Evolutionary conservation across 2,888 invertebrate species (phyloP).

Genomic region (Saturnia pavonia): DNA sequence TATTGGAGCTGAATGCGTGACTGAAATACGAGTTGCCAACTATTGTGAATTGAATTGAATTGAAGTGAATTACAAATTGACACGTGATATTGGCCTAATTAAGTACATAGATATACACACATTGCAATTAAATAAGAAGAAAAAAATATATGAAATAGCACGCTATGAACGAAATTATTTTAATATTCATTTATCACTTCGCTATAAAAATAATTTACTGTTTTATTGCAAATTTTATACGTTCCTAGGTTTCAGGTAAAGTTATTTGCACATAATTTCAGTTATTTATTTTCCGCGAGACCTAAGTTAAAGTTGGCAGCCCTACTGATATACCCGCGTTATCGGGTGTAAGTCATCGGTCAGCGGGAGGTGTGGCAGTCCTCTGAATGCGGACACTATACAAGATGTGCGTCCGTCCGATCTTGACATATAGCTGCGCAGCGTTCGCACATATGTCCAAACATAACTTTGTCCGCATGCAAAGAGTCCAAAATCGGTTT

Average conservation of each 20-base stretch:
- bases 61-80: too few relatives aligned
- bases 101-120: too few relatives aligned
- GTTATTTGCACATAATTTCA: neutral
- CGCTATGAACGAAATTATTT: too few relatives aligned
- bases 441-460: too few relatives aligned
- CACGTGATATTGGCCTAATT: too few relatives aligned
- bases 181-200: neutral
- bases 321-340: conserved; percentile 35
- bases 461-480: too few relatives aligned
- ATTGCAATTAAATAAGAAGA: too few relatives aligned
- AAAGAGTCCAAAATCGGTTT: too few relatives aligned
- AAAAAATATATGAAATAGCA: too few relatives aligned
- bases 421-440: too few relatives aligned
- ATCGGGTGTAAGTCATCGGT: conserved; percentile 25
- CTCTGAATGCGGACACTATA: conserved; percentile 37
- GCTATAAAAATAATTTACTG: neutral
- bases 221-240: neutral
- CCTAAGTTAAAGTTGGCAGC: neutral
- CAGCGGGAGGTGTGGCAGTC: conserved; percentile 33
- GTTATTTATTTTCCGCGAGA: neutral
- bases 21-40: neutral
- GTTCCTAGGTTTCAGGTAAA: neutral
- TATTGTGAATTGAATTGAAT: too few relatives aligned
- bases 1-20: conserved; percentile 38
- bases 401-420: too few relatives aligned